Base-by-base conservation (phyloP, 2,888 invertebrate genomes). In the Yponomeuta sedellus region DNA sequence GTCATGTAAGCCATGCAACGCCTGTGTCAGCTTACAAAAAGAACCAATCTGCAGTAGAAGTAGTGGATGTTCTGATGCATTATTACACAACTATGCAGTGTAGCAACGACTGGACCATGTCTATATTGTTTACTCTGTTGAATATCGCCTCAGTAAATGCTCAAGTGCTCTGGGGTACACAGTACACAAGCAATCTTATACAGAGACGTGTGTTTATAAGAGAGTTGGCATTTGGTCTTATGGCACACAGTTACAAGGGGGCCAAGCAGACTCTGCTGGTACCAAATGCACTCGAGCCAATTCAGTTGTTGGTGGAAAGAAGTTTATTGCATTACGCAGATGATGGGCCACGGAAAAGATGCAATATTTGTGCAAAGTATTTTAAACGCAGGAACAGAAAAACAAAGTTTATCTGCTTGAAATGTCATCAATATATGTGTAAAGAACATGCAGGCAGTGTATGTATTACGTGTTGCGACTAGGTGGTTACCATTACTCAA, bases 141-240 rank as follows among this genome's bases (percentile, higher is more conserved):
- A 90, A 91, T 69, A 83, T 91, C 71, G 88, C 90, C 1, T 79
- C 87, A 0, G 75, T 91, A 0, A 91, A 90, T 71, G 82, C 91
- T 61, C 91, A 91, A 75, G 87, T 90, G 1, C 71, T 90, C 67
- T 91, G 88, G 88, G 78, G 78, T 69, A 77, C 83, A 0, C 75
- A 80, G 20, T 20, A 22, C 16, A 81, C 80, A 66, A 67, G 73
- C 0, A 71, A 73, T 67, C 68, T 81, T 8, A 68, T 72, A 0
- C 82, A 84, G 61, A 80, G 91, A 11, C 79, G 88, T 12, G 66
- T 74, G 25, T 91, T 90, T 67, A 83, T 91, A 20, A 81, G 79
- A 71, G 80, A 86, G 56, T 75, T 90, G 66, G 88, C 84, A 16
- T 62, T 83, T 10, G 81, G 81, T 69, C 75, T 91, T 62, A 69